Evolutionary conservation across 2,888 invertebrate genomes (phyloP).

Genomic region (Netelia melanura): DNA sequence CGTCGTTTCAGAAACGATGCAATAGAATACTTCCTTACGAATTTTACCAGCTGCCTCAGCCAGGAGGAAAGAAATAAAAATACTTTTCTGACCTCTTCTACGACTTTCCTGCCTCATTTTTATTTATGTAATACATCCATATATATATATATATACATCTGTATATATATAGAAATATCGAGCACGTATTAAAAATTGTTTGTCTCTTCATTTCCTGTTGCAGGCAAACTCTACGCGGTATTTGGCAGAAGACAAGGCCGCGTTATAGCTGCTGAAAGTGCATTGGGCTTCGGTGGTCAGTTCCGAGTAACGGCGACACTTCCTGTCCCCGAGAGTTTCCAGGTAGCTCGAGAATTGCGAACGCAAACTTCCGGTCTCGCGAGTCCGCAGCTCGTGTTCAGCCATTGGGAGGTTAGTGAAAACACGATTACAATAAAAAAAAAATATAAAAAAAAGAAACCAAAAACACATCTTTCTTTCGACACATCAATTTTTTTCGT

Average conservation of each 20-base stretch:
- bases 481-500: constrained; percentile 28
- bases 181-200: no score
- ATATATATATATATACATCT: no score
- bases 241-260: constrained; percentile 95
- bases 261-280: constrained; percentile 95
- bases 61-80: constrained; percentile 47
- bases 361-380: constrained; percentile 98
- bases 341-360: constrained; percentile 96
- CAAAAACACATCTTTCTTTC: not conserved
- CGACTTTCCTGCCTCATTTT: constrained; percentile 10
- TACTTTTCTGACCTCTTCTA: constrained; percentile 23
- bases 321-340: constrained; percentile 98
- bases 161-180: no score
- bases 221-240: constrained; percentile 96
- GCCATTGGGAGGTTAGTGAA: constrained; percentile 96
- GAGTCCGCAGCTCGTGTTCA: constrained; percentile 97
- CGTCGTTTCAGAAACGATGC: constrained; percentile 22
- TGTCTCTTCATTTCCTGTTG: constrained; percentile 71
- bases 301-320: constrained; percentile 95
- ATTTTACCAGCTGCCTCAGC: constrained; percentile 2
- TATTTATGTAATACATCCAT: not conserved
- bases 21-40: constrained; percentile 5
- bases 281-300: constrained; percentile 94
- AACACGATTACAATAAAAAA: no score
- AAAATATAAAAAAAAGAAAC: no score